These are phyloP conservation scores for Carassius auratus DNA, from an alignment of 2,113 vertebrate species.

Conservation along the genomic window DNA sequence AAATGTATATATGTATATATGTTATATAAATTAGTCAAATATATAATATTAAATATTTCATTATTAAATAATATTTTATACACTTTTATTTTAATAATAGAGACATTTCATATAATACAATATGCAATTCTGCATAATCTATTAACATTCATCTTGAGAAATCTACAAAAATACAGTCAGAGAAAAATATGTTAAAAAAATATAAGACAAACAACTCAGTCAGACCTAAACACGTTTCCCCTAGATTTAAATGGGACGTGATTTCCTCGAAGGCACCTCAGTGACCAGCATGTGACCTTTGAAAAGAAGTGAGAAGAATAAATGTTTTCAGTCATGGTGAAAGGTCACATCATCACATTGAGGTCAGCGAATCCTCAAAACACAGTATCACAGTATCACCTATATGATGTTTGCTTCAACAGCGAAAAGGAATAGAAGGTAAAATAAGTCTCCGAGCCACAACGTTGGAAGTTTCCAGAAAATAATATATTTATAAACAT, in stretches of 20 bases:
- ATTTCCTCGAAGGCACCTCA: not conserved
- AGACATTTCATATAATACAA: too few relatives aligned
- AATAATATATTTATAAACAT: too few relatives aligned
- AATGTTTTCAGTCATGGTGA: not conserved
- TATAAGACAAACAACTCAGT: not conserved
- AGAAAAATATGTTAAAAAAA: not conserved
- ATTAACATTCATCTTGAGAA: not conserved
- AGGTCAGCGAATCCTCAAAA: not conserved
- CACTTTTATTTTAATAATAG: not conserved
- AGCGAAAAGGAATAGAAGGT: not conserved
- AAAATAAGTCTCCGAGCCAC: not conserved
- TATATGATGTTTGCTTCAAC: not conserved
- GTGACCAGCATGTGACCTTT: not conserved
- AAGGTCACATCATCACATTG: slow-evolving; percentile 8
- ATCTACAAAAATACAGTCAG: not conserved
- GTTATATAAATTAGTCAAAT: too few relatives aligned
- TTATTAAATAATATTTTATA: too few relatives aligned
- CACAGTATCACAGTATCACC: not conserved
- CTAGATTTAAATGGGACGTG: not conserved
- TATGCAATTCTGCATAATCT: not conserved
- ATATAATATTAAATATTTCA: too few relatives aligned
- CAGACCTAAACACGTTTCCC: not conserved
- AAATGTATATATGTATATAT: too few relatives aligned
- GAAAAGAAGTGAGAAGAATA: not conserved
- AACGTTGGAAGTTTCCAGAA: not conserved